Evolutionary conservation across 1,140 invertebrate genomes (phyloP).

Genomic region (Bombus polaris): DNA sequence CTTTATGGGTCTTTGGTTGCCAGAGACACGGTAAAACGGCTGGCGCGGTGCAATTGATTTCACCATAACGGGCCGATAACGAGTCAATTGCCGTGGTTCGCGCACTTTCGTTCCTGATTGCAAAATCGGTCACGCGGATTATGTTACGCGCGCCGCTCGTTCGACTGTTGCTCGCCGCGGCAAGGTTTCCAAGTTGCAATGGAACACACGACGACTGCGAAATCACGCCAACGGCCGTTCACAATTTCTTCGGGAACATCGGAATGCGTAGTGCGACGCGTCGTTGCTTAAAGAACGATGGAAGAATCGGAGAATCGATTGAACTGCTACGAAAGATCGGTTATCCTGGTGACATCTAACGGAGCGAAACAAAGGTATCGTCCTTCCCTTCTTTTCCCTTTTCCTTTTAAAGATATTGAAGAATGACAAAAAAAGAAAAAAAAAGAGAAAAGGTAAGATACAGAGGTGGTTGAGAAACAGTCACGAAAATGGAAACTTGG

Average conservation of each 20-base stretch:
- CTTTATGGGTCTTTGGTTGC: not conserved
- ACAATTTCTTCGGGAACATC: constrained; percentile 11
- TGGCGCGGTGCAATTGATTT: constrained; percentile 29
- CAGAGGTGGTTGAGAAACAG: not conserved
- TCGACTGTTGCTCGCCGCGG: not conserved
- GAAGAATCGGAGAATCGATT: not conserved
- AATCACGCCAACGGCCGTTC: constrained; percentile 1
- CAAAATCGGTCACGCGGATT: constrained; percentile 40
- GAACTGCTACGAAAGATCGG: not conserved
- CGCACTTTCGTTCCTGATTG: constrained; percentile 36
- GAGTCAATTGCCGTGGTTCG: constrained; percentile 20
- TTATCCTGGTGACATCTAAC: not conserved
- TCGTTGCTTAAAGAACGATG: not conserved
- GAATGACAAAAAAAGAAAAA: too few species aligned
- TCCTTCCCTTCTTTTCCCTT: too few species aligned
- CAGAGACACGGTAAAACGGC: not conserved
- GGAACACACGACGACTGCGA: not conserved
- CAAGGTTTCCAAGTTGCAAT: not conserved
- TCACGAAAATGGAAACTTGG: not conserved
- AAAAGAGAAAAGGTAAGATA: not conserved
- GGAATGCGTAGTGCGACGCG: constrained; percentile 2
- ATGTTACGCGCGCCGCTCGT: constrained; percentile 17
- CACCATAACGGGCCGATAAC: constrained; percentile 15
- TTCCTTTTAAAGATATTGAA: not conserved
- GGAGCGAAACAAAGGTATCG: not conserved